Conservation (phyloP, 1,140 invertebrate genomes). For the Anoplophora glabripennis region DNA sequence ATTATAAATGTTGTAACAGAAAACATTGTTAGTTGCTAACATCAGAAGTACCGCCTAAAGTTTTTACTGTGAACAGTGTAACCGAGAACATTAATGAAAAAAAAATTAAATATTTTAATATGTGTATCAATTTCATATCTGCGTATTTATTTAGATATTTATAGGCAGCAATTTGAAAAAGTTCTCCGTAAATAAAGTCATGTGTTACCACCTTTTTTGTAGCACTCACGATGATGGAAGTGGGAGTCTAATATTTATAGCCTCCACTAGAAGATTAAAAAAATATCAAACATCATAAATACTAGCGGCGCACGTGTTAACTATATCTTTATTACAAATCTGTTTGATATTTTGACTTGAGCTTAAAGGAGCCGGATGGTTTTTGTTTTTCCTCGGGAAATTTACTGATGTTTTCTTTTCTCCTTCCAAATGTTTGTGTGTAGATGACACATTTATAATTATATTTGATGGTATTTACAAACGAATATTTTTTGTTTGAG, state of each 20-base stretch:
- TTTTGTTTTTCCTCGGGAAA: constrained; percentile 14
- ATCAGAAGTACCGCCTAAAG: too few relatives aligned
- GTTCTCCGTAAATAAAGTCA: too few relatives aligned
- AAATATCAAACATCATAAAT: constrained; percentile 16
- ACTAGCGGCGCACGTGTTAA: constrained; percentile 17
- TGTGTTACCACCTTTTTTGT: too few relatives aligned
- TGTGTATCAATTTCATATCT: too few relatives aligned
- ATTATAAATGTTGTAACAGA: too few relatives aligned
- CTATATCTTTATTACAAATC: constrained; percentile 28
- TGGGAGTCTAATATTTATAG: background rate
- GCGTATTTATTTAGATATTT: too few relatives aligned
- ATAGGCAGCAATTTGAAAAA: too few relatives aligned
- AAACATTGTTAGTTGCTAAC: too few relatives aligned
- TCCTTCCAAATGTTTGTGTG: constrained; percentile 17
- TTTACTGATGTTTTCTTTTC: constrained; percentile 25
- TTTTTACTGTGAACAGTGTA: too few relatives aligned
- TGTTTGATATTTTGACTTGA: constrained; percentile 20
- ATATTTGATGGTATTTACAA: constrained; percentile 16
- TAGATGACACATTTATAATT: constrained; percentile 28
- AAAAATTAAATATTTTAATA: too few relatives aligned
- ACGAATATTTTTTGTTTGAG: constrained; percentile 12
- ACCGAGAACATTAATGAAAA: too few relatives aligned
- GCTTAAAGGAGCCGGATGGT: constrained; percentile 23
- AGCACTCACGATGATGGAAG: too few relatives aligned
- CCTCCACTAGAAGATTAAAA: constrained; percentile 9